Percentiles rank a stretch among this genome's conserved stretches.
phyloP scores from a whole-genome alignment of 2,888 invertebrate species.

The Tipula confusa region DNA sequence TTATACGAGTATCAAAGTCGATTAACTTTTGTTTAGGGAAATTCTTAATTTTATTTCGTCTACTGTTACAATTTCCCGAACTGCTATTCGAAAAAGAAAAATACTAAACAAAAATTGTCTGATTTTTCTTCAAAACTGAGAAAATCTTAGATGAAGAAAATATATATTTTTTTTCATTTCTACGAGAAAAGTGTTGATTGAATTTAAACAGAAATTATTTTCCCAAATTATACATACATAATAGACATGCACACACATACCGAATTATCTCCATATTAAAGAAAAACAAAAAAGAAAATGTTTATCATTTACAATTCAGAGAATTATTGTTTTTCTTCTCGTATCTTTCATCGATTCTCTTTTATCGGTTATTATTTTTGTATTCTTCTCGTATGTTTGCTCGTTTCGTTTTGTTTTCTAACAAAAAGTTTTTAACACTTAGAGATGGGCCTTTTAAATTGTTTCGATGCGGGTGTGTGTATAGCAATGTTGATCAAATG shows the following conservation, averaged over 20 bases:
- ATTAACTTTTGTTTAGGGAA: no score
- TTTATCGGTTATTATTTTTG: background rate
- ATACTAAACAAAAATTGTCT: background rate
- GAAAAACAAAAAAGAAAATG: background rate
- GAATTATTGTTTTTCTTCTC: background rate
- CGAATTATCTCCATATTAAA: background rate
- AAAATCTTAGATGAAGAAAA: background rate
- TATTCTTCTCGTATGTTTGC: background rate
- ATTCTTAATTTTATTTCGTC: background rate
- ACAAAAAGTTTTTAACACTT: background rate
- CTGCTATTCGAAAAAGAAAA: background rate
- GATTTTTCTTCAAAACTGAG: background rate
- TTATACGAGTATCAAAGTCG: no score
- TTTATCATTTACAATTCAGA: background rate
- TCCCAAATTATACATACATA: background rate
- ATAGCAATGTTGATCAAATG: background rate
- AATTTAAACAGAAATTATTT: background rate
- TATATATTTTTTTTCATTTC: background rate
- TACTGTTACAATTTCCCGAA: background rate
- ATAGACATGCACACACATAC: background rate
- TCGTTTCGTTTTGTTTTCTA: background rate
- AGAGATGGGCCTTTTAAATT: background rate
- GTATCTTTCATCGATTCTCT: constrained; percentile 6
- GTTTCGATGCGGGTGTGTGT: background rate
- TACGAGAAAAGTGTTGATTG: background rate